Base-by-base conservation (phyloP, 2,113 vertebrate genomes). In the Saguinus imperator region DNA sequence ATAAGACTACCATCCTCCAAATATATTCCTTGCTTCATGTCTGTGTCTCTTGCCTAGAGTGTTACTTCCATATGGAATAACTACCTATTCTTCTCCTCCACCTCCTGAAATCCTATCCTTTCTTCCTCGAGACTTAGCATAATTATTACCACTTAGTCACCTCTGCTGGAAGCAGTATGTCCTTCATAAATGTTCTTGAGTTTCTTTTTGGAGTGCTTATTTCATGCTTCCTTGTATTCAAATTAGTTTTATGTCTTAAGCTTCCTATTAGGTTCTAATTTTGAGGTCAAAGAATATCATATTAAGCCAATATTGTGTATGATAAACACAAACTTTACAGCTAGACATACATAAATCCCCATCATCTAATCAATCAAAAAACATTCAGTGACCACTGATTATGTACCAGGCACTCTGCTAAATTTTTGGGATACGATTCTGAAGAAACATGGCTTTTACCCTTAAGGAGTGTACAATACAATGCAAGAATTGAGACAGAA, bases 61-160 rank as follows among this genome's bases (percentile, higher is more conserved):
- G 29, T 37, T 57, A 64, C 40, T 89, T 72, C 50, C n/a, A 55
- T 21, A 85, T 3, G 50, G 29, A 96, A 85, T 80, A 45, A 25
- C 61, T 16, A 37, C 35, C 27, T 37, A 76, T 16, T 91, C 37
- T 1, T 70, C 29, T 72, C 50, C 5, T 72, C 13, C 21, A 35
- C 45, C 17, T 84, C 35, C 40, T 58, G 9, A 90, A 87, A 75
- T 32, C 88, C n/a, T 29, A 55, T 23, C 8, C 40, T 77, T 77
- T 66, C 4, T 77, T 45, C 40, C 40, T 80, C 2, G 68, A 83
- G 79, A 84, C 13, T 27, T 37, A 89, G n/a, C 8, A 27, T 25
- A 79, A 85, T 89, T 77, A 85, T 89, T 77, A 87, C 35, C 70
- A 75, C 29, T 87, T 66, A 76, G 35, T 84, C 84, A 96, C 27